A percentile compares a stretch with the other conserved stretches of the same genome.
phyloP scores from a whole-genome alignment of 2,888 invertebrate species.

The Cacoxenus indagator region DNA sequence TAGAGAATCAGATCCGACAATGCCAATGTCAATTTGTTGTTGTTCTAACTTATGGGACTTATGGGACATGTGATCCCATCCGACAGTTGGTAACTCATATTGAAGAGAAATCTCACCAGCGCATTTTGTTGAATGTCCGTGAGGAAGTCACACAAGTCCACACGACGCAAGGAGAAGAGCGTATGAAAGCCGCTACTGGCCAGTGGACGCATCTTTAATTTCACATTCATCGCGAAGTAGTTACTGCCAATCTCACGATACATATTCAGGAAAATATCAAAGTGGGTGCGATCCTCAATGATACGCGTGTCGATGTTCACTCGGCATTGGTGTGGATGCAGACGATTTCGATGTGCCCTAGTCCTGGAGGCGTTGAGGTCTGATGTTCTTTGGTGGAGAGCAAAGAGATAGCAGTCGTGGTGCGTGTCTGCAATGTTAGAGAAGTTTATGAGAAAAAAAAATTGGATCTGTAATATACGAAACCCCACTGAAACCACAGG shows the following conservation, averaged over 20 bases:
- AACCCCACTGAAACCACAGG: no score
- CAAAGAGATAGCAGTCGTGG: no score
- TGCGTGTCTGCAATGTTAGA: no score
- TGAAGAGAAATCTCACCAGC: conserved; percentile 39
- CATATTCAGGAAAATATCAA: conserved; percentile 37
- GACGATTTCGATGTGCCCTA: conserved; percentile 16
- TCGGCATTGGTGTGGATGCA: conserved; percentile 36
- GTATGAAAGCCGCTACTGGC: conserved; percentile 14
- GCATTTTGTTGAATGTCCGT: conserved; percentile 28
- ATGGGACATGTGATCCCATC: conserved; percentile 42
- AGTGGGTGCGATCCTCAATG: conserved; percentile 34
- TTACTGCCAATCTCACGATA: conserved; percentile 43
- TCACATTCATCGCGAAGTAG: conserved; percentile 45
- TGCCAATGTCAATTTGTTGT: no score
- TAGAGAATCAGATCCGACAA: not conserved
- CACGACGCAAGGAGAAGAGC: conserved; percentile 35
- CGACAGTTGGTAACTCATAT: conserved; percentile 26
- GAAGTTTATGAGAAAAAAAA: no score
- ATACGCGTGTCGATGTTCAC: conserved; percentile 18
- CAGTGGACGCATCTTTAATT: conserved; percentile 29
- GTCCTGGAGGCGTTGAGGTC: no score
- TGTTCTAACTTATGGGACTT: no score
- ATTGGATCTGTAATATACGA: no score
- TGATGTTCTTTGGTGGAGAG: no score
- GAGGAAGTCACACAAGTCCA: conserved; percentile 49